Percentiles rank a stretch among this genome's conserved stretches.
Evolutionary conservation across 1,140 invertebrate species (phyloP).

Genomic region (Whitmania pigra): DNA sequence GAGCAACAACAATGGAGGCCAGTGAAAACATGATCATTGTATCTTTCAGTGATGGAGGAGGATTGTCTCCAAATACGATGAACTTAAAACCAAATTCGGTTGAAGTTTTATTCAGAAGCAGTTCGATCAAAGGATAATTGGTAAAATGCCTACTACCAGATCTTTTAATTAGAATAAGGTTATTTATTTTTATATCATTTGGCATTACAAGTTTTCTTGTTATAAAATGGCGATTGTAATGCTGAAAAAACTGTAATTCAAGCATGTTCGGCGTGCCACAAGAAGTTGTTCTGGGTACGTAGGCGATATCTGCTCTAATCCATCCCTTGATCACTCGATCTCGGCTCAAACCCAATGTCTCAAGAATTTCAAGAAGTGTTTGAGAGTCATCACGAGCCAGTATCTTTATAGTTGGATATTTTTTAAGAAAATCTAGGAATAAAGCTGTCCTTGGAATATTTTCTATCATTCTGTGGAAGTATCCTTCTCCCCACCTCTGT

Average conservation of each 20-base stretch:
- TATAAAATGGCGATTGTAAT: neutral
- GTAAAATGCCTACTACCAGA: slow-evolving; percentile 7
- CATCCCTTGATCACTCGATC: slow-evolving; percentile 14
- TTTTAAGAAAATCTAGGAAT: slow-evolving; percentile 10
- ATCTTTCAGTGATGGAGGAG: neutral
- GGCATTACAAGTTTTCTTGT: neutral
- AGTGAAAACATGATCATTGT: slow-evolving; percentile 8
- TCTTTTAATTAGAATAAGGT: slow-evolving; percentile 14
- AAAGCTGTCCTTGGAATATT: slow-evolving; percentile 15
- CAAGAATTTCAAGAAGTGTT: neutral
- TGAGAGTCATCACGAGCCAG: neutral
- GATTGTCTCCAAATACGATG: slow-evolving; percentile 17
- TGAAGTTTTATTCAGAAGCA: neutral
- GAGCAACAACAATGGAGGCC: slow-evolving; percentile 19
- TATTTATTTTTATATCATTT: neutral
- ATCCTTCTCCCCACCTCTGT: slow-evolving; percentile 12
- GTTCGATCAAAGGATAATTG: slow-evolving; percentile 6
- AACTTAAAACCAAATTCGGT: neutral
- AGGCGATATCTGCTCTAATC: slow-evolving; percentile 3
- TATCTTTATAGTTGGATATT: slow-evolving; percentile 14
- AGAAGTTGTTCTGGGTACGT: slow-evolving; percentile 6
- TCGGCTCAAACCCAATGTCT: slow-evolving; percentile 7
- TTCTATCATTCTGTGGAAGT: slow-evolving; percentile 15
- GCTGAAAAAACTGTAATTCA: slow-evolving; percentile 8
- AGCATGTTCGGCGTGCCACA: slow-evolving; percentile 8